These are phyloP conservation scores for Ceraclea dissimilis DNA, from an alignment of 2,888 invertebrate genomes.

Conservation along the genomic window DNA sequence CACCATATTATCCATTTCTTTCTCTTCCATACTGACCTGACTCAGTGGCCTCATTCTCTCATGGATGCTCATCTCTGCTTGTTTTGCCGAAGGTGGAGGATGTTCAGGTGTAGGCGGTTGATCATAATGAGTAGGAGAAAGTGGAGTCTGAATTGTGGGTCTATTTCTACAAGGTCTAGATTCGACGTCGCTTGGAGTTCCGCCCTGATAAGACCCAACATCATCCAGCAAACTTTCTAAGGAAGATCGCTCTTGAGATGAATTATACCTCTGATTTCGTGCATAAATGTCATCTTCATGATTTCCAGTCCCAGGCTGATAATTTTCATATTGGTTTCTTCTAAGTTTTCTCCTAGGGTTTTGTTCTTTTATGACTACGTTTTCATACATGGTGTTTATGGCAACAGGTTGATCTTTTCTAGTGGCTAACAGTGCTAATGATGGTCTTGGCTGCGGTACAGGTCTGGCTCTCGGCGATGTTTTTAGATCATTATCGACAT, in stretches of 20 bases:
- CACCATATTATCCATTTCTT: constrained; percentile 9
- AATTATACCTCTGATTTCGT: constrained; percentile 36
- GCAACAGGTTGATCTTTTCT: constrained; percentile 59
- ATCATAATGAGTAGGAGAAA: constrained; percentile 82
- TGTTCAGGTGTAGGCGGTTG: constrained; percentile 93
- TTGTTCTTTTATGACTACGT: constrained; percentile 61
- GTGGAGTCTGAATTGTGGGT: constrained; percentile 51
- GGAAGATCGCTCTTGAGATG: constrained; percentile 49
- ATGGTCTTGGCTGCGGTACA: constrained; percentile 41
- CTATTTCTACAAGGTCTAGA: constrained; percentile 37
- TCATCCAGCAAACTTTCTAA: constrained; percentile 55
- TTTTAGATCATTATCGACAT: constrained; percentile 60
- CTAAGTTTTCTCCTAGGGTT: constrained; percentile 65
- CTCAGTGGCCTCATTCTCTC: constrained; percentile 83
- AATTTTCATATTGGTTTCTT: constrained; percentile 55
- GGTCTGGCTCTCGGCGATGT: constrained; percentile 42
- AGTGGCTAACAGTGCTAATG: constrained; percentile 32
- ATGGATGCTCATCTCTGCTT: constrained; percentile 83
- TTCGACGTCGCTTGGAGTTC: constrained; percentile 45
- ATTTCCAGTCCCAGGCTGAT: constrained; percentile 41
- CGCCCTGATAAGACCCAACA: constrained; percentile 39
- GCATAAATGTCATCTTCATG: constrained; percentile 25
- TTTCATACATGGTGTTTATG: constrained; percentile 66
- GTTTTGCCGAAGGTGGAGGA: constrained; percentile 84
- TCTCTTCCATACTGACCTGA: constrained; percentile 62